Percentiles rank a stretch among this genome's conserved stretches.
Evolutionary conservation across 2,797 vertebrate genomes (phyloP).

Genomic region (Bucorvus abyssinicus): DNA sequence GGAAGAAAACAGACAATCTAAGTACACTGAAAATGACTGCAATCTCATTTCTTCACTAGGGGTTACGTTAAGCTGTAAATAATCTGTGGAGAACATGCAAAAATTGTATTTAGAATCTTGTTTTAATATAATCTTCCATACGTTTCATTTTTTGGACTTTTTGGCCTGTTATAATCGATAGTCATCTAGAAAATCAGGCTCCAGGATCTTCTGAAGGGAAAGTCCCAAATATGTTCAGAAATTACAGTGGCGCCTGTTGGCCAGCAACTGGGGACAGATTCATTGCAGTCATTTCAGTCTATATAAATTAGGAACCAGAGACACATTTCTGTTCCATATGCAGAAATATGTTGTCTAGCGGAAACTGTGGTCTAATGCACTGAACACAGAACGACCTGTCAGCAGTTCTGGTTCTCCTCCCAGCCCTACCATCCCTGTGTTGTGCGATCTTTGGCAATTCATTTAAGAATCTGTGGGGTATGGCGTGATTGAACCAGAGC

Average conservation of each 20-base stretch:
- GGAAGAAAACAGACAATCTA: background rate
- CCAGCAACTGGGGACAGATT: background rate
- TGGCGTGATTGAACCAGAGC: background rate
- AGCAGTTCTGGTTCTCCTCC: conserved; percentile 23
- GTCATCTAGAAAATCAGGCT: background rate
- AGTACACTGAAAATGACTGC: background rate
- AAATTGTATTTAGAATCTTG: background rate
- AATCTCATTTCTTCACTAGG: background rate
- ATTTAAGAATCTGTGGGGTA: background rate
- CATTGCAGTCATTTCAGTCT: background rate
- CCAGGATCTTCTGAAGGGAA: background rate
- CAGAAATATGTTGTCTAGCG: background rate
- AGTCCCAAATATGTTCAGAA: background rate
- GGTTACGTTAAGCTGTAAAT: background rate
- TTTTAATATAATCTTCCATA: background rate
- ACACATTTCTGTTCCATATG: background rate
- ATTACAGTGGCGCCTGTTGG: background rate
- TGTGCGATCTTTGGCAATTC: background rate
- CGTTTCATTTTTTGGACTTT: background rate
- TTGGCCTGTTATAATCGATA: background rate
- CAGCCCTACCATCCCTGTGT: background rate
- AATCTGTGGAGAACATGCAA: background rate
- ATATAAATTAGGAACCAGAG: background rate
- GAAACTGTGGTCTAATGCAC: background rate
- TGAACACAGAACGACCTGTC: background rate